Evolutionary conservation across 2,797 vertebrate genomes (phyloP).

Genomic region (Carapus acus): DNA sequence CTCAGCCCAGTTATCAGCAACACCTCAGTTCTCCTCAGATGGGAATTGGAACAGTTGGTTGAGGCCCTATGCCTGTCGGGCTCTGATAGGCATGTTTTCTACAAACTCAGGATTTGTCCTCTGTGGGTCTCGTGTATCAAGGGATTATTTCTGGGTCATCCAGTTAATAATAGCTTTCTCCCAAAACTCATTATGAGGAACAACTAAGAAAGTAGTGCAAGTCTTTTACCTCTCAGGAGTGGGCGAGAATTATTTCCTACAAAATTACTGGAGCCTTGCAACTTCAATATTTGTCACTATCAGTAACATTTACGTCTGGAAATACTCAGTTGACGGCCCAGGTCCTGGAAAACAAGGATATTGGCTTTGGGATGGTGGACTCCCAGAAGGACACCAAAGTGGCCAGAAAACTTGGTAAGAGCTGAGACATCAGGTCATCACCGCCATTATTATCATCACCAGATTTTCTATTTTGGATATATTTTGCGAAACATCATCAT

Average conservation of each 20-base stretch:
- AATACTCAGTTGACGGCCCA: slow-evolving; percentile 84
- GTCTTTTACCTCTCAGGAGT: background rate
- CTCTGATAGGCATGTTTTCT: slow-evolving; percentile 20
- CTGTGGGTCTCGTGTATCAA: slow-evolving; percentile 25
- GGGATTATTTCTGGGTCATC: slow-evolving; percentile 63
- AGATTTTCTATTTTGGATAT: background rate
- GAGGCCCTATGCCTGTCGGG: slow-evolving; percentile 5
- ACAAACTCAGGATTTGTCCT: slow-evolving; percentile 34
- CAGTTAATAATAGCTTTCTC: slow-evolving; percentile 54
- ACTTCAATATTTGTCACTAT: too few species aligned
- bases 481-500: too few species aligned
- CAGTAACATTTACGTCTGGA: slow-evolving; percentile 31
- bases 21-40: slow-evolving; percentile 4
- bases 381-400: slow-evolving; percentile 87
- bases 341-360: slow-evolving; percentile 87
- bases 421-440: background rate
- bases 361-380: slow-evolving; percentile 91
- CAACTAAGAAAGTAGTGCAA: slow-evolving; percentile 22
- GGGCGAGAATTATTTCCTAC: too few species aligned
- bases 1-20: too few species aligned
- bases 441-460: background rate
- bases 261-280: too few species aligned
- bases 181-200: slow-evolving; percentile 36
- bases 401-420: slow-evolving; percentile 87
- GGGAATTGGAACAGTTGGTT: background rate